Evolutionary conservation across 2,797 vertebrate species (phyloP).

Genomic region (Coluber constrictor): DNA sequence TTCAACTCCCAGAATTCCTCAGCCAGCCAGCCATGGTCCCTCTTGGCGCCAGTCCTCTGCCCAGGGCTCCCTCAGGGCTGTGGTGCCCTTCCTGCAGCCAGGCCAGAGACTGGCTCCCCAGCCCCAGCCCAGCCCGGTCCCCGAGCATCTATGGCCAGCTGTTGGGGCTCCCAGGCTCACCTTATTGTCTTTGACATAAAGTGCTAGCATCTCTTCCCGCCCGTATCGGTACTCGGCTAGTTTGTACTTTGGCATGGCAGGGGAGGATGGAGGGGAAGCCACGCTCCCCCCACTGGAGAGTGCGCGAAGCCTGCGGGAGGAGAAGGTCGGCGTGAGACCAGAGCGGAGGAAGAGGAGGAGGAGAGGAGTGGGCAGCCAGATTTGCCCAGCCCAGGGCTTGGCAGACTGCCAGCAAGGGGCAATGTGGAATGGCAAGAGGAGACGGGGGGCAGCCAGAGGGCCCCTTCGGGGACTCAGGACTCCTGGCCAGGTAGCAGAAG

Average conservation of each 20-base stretch:
- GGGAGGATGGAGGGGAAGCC: constrained; percentile 90
- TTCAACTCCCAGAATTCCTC: not conserved
- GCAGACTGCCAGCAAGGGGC: not conserved
- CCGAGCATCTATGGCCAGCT: not conserved
- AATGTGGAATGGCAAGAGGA: not conserved
- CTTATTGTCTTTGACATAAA: constrained; percentile 95
- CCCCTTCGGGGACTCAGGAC: not conserved
- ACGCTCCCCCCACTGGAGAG: constrained; percentile 91
- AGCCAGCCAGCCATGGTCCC: not conserved
- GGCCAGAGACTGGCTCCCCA: not conserved
- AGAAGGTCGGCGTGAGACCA: not conserved
- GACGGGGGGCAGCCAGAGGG: not conserved
- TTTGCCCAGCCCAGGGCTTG: not conserved
- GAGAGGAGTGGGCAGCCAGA: not conserved
- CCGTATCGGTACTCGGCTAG: constrained; percentile 93
- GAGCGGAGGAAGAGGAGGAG: not conserved
- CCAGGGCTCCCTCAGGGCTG: not conserved
- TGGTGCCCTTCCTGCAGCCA: not conserved
- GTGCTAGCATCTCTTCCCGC: constrained; percentile 95
- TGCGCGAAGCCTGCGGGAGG: constrained; percentile 82
- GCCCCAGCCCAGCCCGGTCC: not conserved
- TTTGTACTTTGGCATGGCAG: constrained; percentile 97
- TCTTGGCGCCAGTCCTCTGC: not conserved
- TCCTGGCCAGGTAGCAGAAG: not conserved
- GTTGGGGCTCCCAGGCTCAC: constrained; percentile 55